Evolutionary conservation across 1,140 invertebrate species (phyloP).

Genomic region (Macrobrachium rosenbergii): DNA sequence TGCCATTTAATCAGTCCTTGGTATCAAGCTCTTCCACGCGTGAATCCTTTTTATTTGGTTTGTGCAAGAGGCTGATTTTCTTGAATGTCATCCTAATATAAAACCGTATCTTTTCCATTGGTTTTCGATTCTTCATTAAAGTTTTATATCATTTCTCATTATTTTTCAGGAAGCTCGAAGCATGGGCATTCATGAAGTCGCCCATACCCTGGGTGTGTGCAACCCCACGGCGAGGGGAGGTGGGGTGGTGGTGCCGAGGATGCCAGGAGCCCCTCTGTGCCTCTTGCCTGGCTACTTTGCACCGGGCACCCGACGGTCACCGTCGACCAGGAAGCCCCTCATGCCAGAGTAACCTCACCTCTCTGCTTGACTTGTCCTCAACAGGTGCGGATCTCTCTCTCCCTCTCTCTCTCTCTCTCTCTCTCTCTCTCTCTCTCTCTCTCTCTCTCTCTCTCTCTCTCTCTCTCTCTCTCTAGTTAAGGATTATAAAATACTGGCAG

Average conservation of each 20-base stretch:
- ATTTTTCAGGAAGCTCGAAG: conserved; percentile 38
- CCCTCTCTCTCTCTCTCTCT: neutral
- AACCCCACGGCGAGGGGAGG: conserved; percentile 50
- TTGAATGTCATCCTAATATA: no score
- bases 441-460: no score
- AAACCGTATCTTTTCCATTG: no score
- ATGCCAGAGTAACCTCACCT: conserved; percentile 26
- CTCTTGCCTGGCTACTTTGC: conserved; percentile 46
- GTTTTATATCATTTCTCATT: neutral
- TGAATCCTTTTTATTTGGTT: no score
- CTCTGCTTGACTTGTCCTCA: conserved; percentile 31
- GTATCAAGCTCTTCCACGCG: no score
- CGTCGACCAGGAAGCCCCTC: conserved; percentile 44
- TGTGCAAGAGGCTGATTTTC: no score
- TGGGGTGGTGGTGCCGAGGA: conserved; percentile 61
- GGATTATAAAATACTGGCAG: no score
- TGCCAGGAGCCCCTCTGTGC: conserved; percentile 58
- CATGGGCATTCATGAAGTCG: conserved; percentile 46
- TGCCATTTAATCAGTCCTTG: no score
- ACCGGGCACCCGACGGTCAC: conserved; percentile 57
- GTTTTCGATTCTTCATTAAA: no score
- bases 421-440: neutral
- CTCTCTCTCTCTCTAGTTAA: no score
- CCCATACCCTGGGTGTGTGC: conserved; percentile 55
- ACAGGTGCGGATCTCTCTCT: neutral